A percentile compares a stretch with the other conserved stretches of the same genome.
Evolutionary conservation across 1,140 invertebrate species (phyloP).

Genomic region (Orchestia grillus): DNA sequence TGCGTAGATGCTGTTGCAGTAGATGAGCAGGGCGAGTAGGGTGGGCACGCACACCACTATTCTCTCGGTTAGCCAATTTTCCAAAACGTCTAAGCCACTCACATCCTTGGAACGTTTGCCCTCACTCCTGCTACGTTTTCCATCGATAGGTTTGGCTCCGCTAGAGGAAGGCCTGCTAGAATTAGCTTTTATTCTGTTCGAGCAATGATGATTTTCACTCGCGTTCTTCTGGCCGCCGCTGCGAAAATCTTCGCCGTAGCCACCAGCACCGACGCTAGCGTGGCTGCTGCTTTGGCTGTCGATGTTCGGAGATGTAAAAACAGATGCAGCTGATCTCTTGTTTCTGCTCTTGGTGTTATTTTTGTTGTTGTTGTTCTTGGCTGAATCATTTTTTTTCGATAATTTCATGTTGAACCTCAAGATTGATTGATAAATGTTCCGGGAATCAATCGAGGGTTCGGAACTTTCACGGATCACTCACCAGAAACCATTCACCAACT

Average conservation of each 20-base stretch:
- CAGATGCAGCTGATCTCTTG: neutral
- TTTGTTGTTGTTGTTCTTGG: neutral
- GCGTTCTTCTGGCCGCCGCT: neutral
- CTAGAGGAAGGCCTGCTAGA: neutral
- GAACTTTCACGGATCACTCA: neutral
- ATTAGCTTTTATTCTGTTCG: neutral
- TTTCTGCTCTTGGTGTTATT: neutral
- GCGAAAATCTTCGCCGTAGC: neutral
- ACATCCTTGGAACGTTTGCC: neutral
- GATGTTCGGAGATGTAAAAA: neutral
- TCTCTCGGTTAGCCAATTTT: neutral
- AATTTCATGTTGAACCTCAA: slow-evolving; percentile 4
- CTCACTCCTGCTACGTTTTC: neutral
- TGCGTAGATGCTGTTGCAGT: slow-evolving; percentile 57
- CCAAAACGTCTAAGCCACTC: neutral
- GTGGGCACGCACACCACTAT: slow-evolving; percentile 23
- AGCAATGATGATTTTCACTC: neutral
- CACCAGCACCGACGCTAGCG: neutral
- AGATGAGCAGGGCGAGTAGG: slow-evolving; percentile 48
- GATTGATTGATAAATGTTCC: neutral
- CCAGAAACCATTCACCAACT: neutral
- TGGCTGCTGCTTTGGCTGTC: neutral
- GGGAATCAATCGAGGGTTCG: neutral
- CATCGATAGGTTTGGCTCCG: neutral
- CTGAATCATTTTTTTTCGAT: neutral